These are phyloP conservation scores for Drosophila seclusa DNA, from an alignment of 2,888 invertebrate genomes.

Conservation along the genomic window DNA sequence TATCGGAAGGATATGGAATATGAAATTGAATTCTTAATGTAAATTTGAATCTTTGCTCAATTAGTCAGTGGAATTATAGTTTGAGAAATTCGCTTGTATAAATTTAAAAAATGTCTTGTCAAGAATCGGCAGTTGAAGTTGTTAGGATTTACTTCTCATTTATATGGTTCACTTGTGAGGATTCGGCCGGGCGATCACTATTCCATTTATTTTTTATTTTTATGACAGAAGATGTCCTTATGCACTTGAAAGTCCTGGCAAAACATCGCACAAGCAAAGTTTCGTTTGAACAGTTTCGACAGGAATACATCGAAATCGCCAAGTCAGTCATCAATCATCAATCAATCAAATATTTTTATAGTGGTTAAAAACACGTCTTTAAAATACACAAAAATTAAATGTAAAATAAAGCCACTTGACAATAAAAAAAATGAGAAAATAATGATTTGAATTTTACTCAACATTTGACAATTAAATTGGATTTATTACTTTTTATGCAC, in stretches of 20 bases:
- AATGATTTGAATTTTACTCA: neutral
- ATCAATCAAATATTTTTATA: neutral
- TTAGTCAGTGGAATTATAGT: neutral
- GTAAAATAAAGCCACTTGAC: neutral
- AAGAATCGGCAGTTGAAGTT: neutral
- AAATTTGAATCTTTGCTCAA: neutral
- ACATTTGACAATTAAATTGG: neutral
- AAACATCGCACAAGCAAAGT: neutral
- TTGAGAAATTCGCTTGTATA: neutral
- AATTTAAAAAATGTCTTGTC: neutral
- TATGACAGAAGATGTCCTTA: too few species aligned
- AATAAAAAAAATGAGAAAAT: neutral
- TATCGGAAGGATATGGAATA: neutral
- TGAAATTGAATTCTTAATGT: neutral
- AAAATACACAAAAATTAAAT: neutral
- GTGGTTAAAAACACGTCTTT: neutral
- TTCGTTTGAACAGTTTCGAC: neutral
- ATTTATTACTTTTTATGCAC: neutral
- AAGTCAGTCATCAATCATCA: neutral
- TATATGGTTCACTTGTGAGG: neutral
- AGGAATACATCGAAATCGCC: neutral
- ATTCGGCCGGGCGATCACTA: neutral
- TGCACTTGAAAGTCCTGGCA: neutral
- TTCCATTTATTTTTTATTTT: neutral
- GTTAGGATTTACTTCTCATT: neutral